A percentile compares a stretch with the other conserved stretches of the same genome.
Evolutionary conservation across 2,113 vertebrate genomes (phyloP).

Genomic region (Lycocorax pyrrhopterus): DNA sequence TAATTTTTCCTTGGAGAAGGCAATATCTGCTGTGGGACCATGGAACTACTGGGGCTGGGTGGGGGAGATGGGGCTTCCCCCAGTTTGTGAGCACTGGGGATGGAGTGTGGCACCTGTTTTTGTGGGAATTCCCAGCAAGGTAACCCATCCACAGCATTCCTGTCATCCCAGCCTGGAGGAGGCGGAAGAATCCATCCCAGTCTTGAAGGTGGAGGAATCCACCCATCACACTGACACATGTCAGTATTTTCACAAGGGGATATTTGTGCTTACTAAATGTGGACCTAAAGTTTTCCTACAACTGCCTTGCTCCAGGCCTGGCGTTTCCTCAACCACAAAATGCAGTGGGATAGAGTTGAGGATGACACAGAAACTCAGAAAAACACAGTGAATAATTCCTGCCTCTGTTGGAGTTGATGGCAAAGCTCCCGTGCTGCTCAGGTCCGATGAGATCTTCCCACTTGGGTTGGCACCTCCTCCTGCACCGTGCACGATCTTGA

Average conservation of each 20-base stretch:
- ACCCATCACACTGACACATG: too few species aligned
- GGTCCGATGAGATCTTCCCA: neutral
- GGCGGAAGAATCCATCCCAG: neutral
- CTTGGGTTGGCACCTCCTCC: neutral
- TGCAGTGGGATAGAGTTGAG: neutral
- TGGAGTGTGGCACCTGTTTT: neutral
- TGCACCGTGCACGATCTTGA: fast-evolving
- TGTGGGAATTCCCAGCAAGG: neutral
- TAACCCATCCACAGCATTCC: neutral
- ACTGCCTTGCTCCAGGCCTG: neutral
- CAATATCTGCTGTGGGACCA: neutral
- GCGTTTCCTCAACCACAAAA: neutral
- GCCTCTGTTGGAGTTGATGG: neutral
- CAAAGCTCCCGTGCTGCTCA: neutral
- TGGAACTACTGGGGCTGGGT: neutral
- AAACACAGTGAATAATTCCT: neutral
- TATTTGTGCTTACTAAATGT: neutral
- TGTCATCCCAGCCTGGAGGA: neutral
- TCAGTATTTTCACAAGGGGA: neutral
- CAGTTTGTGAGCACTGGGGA: neutral
- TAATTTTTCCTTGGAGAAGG: neutral
- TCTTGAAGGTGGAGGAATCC: neutral
- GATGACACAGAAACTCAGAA: neutral
- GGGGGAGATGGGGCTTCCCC: neutral
- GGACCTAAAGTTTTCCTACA: neutral